Evolutionary conservation across 2,888 invertebrate genomes (phyloP), one percentile per base, ranked within the genome.

Genomic region (Dioctria rufipes): DNA sequence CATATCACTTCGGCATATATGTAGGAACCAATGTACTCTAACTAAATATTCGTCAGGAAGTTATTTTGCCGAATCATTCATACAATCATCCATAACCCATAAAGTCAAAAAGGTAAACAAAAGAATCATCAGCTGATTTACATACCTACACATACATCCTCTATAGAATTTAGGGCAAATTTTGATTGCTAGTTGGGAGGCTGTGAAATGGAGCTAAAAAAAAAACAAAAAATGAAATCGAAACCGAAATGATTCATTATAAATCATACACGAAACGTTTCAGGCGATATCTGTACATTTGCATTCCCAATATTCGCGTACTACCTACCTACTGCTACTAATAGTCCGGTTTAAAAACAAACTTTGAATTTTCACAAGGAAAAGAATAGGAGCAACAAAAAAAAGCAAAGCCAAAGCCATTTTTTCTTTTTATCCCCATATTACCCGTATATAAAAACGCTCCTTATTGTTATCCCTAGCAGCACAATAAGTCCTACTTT

Each of bases 401-500:
- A 25, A 25, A 25, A 25, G 2, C 25, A 25, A 25, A 25, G 2
- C 6, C 11, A 54, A 54, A 11, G n/a, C 11, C 6, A 54, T n/a
- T 11, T 54, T 54, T 54, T 25, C 25, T 25, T 54, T 54, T 54
- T n/a, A 54, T 8, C 54, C 6, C 69, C 37, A 46, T 39, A 51
- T 51, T 69, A 49, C 39, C 51, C 69, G 25, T 25, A 51, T 69
- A 25, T 39, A 51, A 51, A 69, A 51, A 49, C 51, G 54, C 69
- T 51, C 69, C 40, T 69, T 69, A 69, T 69, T 69, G 69, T 69
- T 69, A 69, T 69, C 69, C 39, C 39, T 37, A n/a, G 69, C 69
- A n/a, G 69, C 69, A 69, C 69, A 69, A 69, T 69, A 69, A 69
- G 46, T 69, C 69, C 51, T 40, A 69, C 51, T 69, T 69, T 51